Percentiles rank a stretch among this genome's conserved stretches.
These are phyloP conservation scores for Stenopsyche tienmushanensis DNA, from an alignment of 1,140 invertebrate species.

Conservation along the genomic window DNA sequence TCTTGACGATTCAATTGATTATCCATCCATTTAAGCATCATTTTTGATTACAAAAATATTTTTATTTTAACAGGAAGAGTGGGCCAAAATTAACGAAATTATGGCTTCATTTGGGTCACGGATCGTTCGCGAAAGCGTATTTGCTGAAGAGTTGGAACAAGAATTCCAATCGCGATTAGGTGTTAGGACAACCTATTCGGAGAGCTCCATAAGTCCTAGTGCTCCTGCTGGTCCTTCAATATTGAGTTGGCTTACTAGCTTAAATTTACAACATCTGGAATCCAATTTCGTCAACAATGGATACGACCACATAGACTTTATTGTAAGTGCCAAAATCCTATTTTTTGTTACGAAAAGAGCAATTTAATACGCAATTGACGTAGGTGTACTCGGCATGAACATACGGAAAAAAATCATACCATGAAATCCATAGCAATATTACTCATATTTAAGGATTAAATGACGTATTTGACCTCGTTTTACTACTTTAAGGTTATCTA, in stretches of 20 bases:
- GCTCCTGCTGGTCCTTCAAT: slow-evolving; percentile 51
- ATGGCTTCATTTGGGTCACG: slow-evolving; percentile 88
- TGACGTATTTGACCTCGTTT: slow-evolving; percentile 16
- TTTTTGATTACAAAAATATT: no score
- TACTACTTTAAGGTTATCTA: slow-evolving; percentile 10
- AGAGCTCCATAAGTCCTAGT: slow-evolving; percentile 47
- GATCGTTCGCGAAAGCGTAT: slow-evolving; percentile 76
- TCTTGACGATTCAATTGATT: background rate
- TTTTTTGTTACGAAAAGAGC: background rate
- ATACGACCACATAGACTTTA: slow-evolving; percentile 89
- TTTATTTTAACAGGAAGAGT: slow-evolving; percentile 71
- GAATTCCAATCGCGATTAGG: slow-evolving; percentile 76
- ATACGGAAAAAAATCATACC: background rate
- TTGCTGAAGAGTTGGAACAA: slow-evolving; percentile 79
- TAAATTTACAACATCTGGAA: slow-evolving; percentile 82
- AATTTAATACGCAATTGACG: background rate
- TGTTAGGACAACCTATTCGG: slow-evolving; percentile 53
- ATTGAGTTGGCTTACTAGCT: slow-evolving; percentile 75
- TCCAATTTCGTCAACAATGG: slow-evolving; percentile 81
- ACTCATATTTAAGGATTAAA: background rate
- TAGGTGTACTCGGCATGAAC: background rate
- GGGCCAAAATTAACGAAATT: slow-evolving; percentile 92
- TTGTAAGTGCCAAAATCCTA: slow-evolving; percentile 67
- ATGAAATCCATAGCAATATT: background rate
- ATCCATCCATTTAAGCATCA: background rate